phyloP scores from a whole-genome alignment of 1,140 invertebrate species.

The Phenacoccus solenopsis region DNA sequence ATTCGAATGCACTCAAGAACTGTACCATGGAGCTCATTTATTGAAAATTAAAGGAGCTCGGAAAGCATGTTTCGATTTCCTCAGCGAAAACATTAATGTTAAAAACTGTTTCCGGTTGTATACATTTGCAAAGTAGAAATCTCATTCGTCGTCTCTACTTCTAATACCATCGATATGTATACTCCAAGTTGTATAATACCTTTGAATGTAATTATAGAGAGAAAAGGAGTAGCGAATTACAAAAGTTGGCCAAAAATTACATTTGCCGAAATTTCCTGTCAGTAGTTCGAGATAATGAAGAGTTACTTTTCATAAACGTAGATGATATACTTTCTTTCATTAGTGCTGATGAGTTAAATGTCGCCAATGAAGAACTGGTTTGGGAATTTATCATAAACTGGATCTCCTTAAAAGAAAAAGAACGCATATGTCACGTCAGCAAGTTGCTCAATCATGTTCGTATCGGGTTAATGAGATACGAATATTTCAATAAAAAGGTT shows the following conservation, averaged over 20 bases:
- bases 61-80: background rate
- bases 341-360: constrained; percentile 49
- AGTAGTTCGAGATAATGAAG: background rate
- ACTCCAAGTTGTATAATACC: constrained; percentile 54
- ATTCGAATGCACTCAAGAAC: background rate
- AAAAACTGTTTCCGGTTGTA: background rate
- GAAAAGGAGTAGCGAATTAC: constrained; percentile 52
- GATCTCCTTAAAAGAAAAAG: constrained; percentile 47
- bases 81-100: background rate
- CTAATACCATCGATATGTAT: constrained; percentile 46
- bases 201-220: constrained; percentile 51
- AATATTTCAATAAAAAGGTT: constrained; percentile 57
- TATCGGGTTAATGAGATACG: constrained; percentile 69
- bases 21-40: background rate
- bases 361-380: constrained; percentile 48
- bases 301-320: background rate
- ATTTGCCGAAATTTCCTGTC: constrained; percentile 36
- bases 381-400: constrained; percentile 52
- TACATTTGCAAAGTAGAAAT: background rate
- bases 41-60: background rate
- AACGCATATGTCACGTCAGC: constrained; percentile 49
- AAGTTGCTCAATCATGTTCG: constrained; percentile 65
- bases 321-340: constrained; percentile 37
- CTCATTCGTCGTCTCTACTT: no score
- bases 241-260: constrained; percentile 52